phyloP scores from a whole-genome alignment of 2,113 vertebrate species.

The Pseudorhombus dupliciocellatus region DNA sequence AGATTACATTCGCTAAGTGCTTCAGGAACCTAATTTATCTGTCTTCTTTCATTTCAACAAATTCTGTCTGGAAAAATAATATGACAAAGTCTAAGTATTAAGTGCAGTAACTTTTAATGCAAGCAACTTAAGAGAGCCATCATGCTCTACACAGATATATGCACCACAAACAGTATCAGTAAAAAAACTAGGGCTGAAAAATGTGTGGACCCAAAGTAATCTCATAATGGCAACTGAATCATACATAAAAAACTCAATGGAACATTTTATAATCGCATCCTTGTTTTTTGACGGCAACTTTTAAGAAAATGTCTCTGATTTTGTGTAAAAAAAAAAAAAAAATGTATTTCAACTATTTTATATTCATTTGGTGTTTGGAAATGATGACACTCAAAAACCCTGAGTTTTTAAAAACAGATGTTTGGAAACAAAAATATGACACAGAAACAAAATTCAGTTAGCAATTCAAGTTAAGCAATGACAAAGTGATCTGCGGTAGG shows the following conservation, averaged over 20 bases:
- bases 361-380: conserved; percentile 15
- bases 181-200: background rate
- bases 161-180: conserved; percentile 3
- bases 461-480: no score
- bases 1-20: conserved; percentile 1
- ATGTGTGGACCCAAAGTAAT: conserved; percentile 38
- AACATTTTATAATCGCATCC: background rate
- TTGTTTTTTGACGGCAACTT: background rate
- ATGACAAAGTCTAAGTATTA: background rate
- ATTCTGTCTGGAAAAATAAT: accelerated
- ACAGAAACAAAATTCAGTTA: background rate
- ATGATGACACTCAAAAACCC: conserved; percentile 32
- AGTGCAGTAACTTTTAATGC: conserved; percentile 5
- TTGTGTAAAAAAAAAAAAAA: background rate
- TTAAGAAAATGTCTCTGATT: background rate
- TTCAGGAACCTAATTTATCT: background rate
- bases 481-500: background rate
- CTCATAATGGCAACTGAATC: conserved; percentile 40
- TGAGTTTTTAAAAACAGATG: conserved; percentile 35
- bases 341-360: conserved; percentile 27
- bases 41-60: conserved; percentile 4
- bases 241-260: background rate
- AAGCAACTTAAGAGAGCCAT: background rate
- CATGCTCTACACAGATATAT: background rate
- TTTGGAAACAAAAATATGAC: background rate